Percentiles rank a stretch among this genome's conserved stretches.
These are phyloP conservation scores for Drosophila mayri DNA, from an alignment of 1,140 invertebrate genomes.

Conservation along the genomic window DNA sequence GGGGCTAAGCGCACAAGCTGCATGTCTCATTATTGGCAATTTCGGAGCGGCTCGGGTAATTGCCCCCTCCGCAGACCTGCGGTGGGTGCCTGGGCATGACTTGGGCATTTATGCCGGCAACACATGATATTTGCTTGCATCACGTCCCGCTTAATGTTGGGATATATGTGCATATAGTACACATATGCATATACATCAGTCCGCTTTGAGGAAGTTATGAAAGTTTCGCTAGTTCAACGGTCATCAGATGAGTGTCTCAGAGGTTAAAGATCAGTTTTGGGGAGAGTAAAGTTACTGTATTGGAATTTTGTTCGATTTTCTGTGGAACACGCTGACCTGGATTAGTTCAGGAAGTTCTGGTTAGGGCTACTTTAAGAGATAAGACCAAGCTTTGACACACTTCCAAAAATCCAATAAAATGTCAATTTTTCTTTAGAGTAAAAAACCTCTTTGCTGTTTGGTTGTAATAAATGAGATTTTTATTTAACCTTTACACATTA, in stretches of 20 bases:
- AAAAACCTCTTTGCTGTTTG: not conserved
- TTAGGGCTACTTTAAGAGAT: too few relatives aligned
- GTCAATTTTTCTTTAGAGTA: not conserved
- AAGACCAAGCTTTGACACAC: not conserved
- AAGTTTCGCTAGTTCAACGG: slow-evolving; percentile 44
- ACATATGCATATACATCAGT: slow-evolving; percentile 15
- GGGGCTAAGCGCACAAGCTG: slow-evolving; percentile 81
- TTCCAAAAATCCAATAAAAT: not conserved
- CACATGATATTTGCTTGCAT: slow-evolving; percentile 56
- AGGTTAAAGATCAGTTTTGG: slow-evolving; percentile 27
- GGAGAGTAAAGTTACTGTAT: not conserved
- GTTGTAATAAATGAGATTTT: slow-evolving; percentile 58
- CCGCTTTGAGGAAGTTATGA: slow-evolving; percentile 42
- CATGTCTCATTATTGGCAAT: slow-evolving; percentile 85
- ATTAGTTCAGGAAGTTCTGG: not conserved
- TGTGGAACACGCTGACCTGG: not conserved
- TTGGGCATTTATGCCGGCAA: slow-evolving; percentile 57
- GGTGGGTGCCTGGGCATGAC: slow-evolving; percentile 59
- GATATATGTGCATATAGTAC: slow-evolving; percentile 13
- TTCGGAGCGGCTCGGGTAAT: slow-evolving; percentile 75
- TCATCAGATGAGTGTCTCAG: slow-evolving; percentile 34
- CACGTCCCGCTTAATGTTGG: slow-evolving; percentile 43
- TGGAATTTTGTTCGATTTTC: not conserved
- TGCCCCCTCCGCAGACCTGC: slow-evolving; percentile 34
- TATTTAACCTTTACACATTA: slow-evolving; percentile 57